phyloP scores from a whole-genome alignment of 2,113 vertebrate genomes.

The Paratilapia polleni region DNA sequence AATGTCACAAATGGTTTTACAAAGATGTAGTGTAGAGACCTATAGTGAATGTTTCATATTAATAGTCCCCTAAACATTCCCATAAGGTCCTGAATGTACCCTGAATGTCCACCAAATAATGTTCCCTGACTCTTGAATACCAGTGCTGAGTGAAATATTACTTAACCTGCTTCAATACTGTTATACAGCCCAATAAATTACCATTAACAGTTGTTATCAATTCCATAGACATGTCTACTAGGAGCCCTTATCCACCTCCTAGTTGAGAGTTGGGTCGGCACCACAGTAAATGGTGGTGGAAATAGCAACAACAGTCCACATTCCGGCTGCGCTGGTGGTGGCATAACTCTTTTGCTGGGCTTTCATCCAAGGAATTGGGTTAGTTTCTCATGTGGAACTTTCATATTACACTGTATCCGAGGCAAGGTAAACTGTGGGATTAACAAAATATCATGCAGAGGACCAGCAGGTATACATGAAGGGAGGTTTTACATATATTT shows the following conservation, averaged over 20 bases:
- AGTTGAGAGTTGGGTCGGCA: no score
- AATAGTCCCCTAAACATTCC: neutral
- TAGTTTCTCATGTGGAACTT: neutral
- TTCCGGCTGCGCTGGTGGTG: neutral
- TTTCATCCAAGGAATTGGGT: neutral
- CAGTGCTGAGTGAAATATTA: neutral
- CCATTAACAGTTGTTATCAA: neutral
- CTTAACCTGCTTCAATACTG: neutral
- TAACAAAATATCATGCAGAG: neutral
- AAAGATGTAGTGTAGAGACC: no score
- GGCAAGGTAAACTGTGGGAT: neutral
- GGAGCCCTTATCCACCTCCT: neutral
- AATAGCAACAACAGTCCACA: neutral
- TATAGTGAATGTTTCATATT: no score
- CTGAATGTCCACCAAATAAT: neutral
- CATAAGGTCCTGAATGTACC: neutral
- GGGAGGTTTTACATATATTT: no score
- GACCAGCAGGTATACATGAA: no score
- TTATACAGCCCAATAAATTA: neutral
- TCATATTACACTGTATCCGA: neutral
- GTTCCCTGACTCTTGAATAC: neutral
- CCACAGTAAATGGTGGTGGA: neutral
- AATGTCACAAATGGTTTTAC: no score
- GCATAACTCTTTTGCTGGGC: neutral
- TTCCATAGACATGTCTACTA: no score